A percentile compares a stretch with the other conserved stretches of the same genome.
phyloP scores from a whole-genome alignment of 2,113 vertebrate genomes.

The Cromileptes altivelis region DNA sequence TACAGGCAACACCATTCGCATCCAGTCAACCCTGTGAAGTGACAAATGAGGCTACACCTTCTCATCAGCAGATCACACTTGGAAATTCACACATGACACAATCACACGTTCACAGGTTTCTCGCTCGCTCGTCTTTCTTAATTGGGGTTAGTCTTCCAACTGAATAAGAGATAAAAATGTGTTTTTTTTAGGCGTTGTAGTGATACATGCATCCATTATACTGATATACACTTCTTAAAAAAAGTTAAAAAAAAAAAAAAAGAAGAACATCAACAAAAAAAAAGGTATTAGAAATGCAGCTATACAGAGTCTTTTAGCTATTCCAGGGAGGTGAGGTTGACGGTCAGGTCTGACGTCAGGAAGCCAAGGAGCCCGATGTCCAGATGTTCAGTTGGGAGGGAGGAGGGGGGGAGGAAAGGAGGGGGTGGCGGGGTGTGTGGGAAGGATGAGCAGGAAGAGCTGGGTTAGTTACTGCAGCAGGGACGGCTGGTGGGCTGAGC shows the following conservation, averaged over 20 bases:
- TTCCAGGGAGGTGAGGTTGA: constrained; percentile 89
- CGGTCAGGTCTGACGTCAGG: constrained; percentile 81
- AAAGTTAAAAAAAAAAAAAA: constrained; percentile 69
- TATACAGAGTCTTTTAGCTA: constrained; percentile 94
- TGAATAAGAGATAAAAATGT: constrained; percentile 83
- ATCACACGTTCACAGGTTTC: constrained; percentile 44
- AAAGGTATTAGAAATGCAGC: constrained; percentile 94
- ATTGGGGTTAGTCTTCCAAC: constrained; percentile 76
- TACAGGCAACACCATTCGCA: constrained; percentile 17
- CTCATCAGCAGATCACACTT: constrained; percentile 43
- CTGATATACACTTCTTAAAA: constrained; percentile 85
- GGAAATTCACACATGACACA: constrained; percentile 28
- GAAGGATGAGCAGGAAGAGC: constrained; percentile 65
- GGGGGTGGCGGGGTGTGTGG: not conserved
- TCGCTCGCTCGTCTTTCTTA: constrained; percentile 38
- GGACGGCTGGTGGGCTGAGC: constrained; percentile 92
- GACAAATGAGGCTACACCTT: constrained; percentile 40
- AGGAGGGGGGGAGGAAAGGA: constrained; percentile 40
- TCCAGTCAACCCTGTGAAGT: constrained; percentile 32
- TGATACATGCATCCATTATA: constrained; percentile 93
- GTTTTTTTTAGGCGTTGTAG: constrained; percentile 85
- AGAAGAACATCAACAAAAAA: constrained; percentile 60
- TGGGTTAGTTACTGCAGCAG: constrained; percentile 95
- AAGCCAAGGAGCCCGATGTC: constrained; percentile 87
- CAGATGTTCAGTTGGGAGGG: constrained; percentile 88